Conservation (phyloP, 2,888 invertebrate species). For the Orchesella flavescens region DNA sequence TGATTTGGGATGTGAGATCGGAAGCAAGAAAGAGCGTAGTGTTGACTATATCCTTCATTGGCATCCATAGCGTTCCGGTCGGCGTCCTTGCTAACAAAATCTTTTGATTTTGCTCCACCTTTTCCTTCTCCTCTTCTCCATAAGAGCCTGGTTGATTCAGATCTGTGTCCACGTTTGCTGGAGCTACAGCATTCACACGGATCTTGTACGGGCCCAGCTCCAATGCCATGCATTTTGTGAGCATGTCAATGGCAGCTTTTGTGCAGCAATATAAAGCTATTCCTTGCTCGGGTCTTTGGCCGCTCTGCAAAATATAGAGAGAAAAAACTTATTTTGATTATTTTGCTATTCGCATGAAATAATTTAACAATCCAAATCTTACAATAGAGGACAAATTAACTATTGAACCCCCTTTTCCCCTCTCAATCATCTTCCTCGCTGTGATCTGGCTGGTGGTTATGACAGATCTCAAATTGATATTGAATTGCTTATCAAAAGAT, state of each 20-base stretch:
- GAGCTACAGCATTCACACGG: conserved; percentile 32
- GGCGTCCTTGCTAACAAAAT: too few species aligned
- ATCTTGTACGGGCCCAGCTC: conserved; percentile 32
- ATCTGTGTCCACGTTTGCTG: conserved; percentile 73
- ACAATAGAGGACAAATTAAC: conserved; percentile 44
- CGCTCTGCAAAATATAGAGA: too few species aligned
- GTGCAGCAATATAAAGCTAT: conserved; percentile 74
- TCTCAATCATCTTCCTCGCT: too few species aligned
- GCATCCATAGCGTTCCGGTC: too few species aligned
- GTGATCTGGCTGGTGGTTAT: too few species aligned
- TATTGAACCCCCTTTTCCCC: conserved; percentile 57
- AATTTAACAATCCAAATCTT: background rate
- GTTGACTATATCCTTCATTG: too few species aligned
- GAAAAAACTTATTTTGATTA: too few species aligned
- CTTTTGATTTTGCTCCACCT: too few species aligned
- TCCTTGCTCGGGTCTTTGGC: background rate
- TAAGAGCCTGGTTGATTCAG: too few species aligned
- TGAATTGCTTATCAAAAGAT: too few species aligned
- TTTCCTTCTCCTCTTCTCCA: too few species aligned
- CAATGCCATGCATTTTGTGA: conserved; percentile 67
- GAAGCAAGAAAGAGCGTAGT: background rate
- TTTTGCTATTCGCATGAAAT: background rate
- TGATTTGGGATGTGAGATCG: background rate
- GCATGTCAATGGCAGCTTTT: conserved; percentile 76
- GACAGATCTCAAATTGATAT: too few species aligned